Evolutionary conservation across 2,888 invertebrate genomes (phyloP), one percentile per base, ranked within the genome.

Genomic region (Calephelis perditalis): DNA sequence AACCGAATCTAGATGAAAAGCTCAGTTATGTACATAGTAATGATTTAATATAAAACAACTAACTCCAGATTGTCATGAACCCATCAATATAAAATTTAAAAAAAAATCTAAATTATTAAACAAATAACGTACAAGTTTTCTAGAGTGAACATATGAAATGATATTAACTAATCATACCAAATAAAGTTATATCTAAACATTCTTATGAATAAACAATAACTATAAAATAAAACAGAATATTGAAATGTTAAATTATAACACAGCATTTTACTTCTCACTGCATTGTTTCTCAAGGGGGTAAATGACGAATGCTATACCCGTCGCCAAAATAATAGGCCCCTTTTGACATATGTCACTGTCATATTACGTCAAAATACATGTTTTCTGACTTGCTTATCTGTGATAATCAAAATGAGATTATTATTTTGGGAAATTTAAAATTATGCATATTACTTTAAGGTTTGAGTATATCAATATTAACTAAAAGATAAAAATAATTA

Each of bases 201-300:
- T 76, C 87, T 84, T 88, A 88, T 67, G 74, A 82, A 84, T 86
- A 89, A 89, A 88, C 81, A 86, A 87, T 87, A 87, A 85, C 86
- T 89, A 89, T 81, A 82, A 89, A 89, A 88, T 87, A 88, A 88
- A 88, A 87, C 85, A 87, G 84, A 86, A 84, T 86, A 86, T 82
- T 87, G 86, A 88, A 86, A 85, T 85, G 87, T 88, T 86, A 88
- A 85, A 84, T 86, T 84, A 87, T 90, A 90, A 87, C 87, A 89
- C 89, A 90, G 88, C 84, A 52, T 87, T 84, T 85, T 77, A 78
- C 80, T 79, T 81, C 83, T 81, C 82, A 78, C 84, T 80, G 76
- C 77, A 74, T 78, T 78, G 75, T 79, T 81, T 77, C 52, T 52
- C 76, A 73, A 77, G 78, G 74, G 76, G 74, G 79, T 79, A 81